phyloP scores from a whole-genome alignment of 1,140 invertebrate genomes.

The Zaprionus taronus region DNA sequence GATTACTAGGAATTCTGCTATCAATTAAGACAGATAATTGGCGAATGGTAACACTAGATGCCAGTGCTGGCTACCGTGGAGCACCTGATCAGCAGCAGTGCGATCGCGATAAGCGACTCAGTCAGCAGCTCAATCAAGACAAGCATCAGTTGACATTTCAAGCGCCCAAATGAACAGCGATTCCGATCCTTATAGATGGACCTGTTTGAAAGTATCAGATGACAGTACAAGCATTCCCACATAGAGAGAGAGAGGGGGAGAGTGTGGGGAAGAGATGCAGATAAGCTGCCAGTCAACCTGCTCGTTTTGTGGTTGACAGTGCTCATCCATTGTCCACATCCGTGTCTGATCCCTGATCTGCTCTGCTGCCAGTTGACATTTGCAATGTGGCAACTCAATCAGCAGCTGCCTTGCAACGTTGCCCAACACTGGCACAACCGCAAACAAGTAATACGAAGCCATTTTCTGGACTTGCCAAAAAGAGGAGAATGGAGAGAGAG shows the following conservation, averaged over 20 bases:
- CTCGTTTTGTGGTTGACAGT: conserved; percentile 52
- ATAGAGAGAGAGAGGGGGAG: conserved; percentile 18
- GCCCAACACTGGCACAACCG: conserved; percentile 29
- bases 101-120: conserved; percentile 38
- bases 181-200: conserved; percentile 12
- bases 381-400: conserved; percentile 51
- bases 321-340: conserved; percentile 39
- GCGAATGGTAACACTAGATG: conserved; percentile 54
- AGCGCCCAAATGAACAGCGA: conserved; percentile 44
- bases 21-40: conserved; percentile 55
- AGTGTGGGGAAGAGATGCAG: conserved; percentile 40
- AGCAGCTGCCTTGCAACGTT: conserved; percentile 39
- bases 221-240: conserved; percentile 47
- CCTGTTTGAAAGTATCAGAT: conserved; percentile 68
- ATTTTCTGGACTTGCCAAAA: conserved; percentile 50
- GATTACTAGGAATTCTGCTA: conserved; percentile 46
- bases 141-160: conserved; percentile 63
- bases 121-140: conserved; percentile 60
- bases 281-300: conserved; percentile 51
- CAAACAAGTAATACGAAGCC: conserved; percentile 57
- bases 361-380: conserved; percentile 49
- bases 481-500: neutral
- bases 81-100: conserved; percentile 17
- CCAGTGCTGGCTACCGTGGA: conserved; percentile 22
- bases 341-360: conserved; percentile 8